A percentile compares a stretch with the other conserved stretches of the same genome.
Evolutionary conservation across 2,888 invertebrate species (phyloP).

Genomic region (Philaethria dido): DNA sequence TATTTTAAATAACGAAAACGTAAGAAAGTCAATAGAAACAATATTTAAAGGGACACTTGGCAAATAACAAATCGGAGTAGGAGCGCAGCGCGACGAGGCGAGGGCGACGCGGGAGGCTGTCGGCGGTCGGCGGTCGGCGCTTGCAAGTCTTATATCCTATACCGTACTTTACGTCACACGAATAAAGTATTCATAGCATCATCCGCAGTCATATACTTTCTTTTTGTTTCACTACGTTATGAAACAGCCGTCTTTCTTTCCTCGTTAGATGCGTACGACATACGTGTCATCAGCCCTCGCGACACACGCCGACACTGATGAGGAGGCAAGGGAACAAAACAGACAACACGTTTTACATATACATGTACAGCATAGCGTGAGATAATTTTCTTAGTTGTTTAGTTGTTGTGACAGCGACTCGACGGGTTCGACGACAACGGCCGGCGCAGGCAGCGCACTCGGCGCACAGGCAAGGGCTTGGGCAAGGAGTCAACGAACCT

Average conservation of each 20-base stretch:
- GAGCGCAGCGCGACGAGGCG: no score
- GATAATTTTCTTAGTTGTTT: background rate
- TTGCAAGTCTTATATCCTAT: background rate
- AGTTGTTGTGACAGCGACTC: conserved; percentile 2
- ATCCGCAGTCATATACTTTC: conserved; percentile 30
- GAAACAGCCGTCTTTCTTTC: conserved; percentile 17
- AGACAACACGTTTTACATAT: background rate
- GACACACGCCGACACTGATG: background rate
- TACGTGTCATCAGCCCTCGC: no score
- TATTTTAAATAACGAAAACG: background rate
- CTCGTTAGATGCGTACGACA: conserved; percentile 9
- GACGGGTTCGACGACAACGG: background rate
- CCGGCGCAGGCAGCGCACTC: background rate
- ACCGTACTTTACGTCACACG: conserved; percentile 16
- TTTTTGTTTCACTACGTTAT: conserved; percentile 29
- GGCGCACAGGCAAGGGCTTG: no score
- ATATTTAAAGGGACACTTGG: background rate
- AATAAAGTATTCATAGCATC: conserved; percentile 27
- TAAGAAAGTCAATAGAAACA: conserved; percentile 1
- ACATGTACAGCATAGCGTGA: background rate
- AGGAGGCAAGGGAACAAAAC: background rate
- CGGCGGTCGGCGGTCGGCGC: no score
- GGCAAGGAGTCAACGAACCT: no score
- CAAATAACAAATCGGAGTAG: no score
- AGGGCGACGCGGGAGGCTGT: no score